Conservation (phyloP, 2,797 vertebrate species). For the Perdix hodgsoniae region DNA sequence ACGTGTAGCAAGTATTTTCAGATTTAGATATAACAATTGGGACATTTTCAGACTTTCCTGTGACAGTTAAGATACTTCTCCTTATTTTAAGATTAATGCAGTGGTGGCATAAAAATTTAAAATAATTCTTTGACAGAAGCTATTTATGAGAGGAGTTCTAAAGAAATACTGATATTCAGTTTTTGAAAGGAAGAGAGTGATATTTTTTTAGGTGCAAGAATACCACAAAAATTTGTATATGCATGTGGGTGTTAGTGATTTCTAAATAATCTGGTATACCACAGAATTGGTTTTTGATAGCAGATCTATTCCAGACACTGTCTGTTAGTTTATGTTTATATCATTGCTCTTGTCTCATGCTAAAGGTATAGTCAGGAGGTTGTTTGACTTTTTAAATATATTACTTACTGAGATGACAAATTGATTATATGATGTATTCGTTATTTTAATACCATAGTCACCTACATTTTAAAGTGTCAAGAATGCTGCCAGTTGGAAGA, state of each 20-base stretch:
- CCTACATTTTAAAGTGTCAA: not conserved
- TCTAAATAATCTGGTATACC: not conserved
- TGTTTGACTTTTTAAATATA: not conserved
- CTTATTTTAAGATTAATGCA: not conserved
- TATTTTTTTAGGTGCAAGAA: not conserved
- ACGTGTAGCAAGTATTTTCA: fast-evolving
- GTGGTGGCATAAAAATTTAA: not conserved
- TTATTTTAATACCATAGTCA: not conserved
- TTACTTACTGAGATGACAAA: not conserved
- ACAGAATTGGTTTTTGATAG: not conserved
- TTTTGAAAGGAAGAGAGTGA: not conserved
- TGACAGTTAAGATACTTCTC: not conserved
- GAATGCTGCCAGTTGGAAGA: not conserved
- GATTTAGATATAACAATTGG: not conserved
- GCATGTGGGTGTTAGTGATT: not conserved
- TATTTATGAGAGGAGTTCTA: not conserved
- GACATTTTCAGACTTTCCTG: not conserved
- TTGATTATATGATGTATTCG: not conserved
- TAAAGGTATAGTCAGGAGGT: not conserved
- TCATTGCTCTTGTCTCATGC: not conserved
- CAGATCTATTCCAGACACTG: not conserved
- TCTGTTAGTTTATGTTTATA: not conserved
- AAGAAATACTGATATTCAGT: not conserved
- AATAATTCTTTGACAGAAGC: not conserved
- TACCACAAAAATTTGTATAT: not conserved